phyloP scores from a whole-genome alignment of 2,113 vertebrate genomes.

The Sturnus vulgaris region DNA sequence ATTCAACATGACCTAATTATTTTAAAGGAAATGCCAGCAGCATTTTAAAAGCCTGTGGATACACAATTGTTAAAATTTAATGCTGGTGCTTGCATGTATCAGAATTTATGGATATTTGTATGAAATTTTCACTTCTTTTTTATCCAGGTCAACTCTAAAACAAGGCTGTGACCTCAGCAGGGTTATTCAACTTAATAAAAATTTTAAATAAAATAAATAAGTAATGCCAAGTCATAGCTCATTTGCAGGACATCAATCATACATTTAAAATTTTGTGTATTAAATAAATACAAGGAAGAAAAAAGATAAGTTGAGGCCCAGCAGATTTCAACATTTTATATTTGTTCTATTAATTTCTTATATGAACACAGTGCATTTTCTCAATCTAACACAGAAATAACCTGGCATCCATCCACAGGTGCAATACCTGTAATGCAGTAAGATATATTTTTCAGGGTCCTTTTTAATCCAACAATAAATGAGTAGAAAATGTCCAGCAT shows the following conservation, averaged over 20 bases:
- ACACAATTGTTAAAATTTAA: slow-evolving; percentile 55
- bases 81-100: slow-evolving; percentile 16
- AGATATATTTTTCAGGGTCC: neutral
- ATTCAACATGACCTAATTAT: slow-evolving; percentile 58
- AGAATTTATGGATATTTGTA: slow-evolving; percentile 46
- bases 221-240: slow-evolving; percentile 35
- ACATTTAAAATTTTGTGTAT: neutral
- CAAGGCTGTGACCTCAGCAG: neutral
- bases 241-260: slow-evolving; percentile 56
- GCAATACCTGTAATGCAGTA: neutral
- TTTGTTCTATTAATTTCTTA: neutral
- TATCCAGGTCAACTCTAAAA: neutral
- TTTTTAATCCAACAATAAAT: neutral
- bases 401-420: neutral
- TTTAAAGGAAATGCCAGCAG: slow-evolving; percentile 49
- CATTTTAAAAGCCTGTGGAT: slow-evolving; percentile 37
- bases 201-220: slow-evolving; percentile 63
- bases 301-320: neutral
- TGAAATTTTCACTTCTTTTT: slow-evolving; percentile 24
- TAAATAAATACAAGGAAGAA: neutral
- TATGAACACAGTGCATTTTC: neutral
- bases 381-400: neutral
- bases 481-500: neutral
- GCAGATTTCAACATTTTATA: neutral
- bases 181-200: slow-evolving; percentile 42